phyloP scores from a whole-genome alignment of 2,888 invertebrate genomes.

The Saturnia japonica region DNA sequence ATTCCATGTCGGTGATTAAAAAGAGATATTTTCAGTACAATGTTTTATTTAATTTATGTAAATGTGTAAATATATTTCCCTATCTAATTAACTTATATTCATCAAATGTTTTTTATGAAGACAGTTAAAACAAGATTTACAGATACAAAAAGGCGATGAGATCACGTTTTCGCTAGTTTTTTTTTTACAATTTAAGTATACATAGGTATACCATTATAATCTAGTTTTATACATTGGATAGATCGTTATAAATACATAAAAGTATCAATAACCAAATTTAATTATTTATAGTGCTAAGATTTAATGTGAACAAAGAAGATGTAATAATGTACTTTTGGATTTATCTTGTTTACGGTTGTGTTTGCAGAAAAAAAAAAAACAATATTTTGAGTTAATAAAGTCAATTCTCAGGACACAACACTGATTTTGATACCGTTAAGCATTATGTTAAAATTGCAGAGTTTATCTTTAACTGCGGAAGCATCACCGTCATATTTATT shows the following conservation, averaged over 20 bases:
- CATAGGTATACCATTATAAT: background rate
- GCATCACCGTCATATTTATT: background rate
- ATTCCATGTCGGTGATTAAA: background rate
- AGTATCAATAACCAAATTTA: background rate
- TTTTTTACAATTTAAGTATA: background rate
- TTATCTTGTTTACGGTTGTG: background rate
- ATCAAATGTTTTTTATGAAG: background rate
- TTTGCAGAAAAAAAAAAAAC: too few species aligned
- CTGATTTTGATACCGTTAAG: background rate
- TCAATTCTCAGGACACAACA: too few species aligned
- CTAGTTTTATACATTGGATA: background rate
- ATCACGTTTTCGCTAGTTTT: background rate
- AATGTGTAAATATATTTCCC: background rate
- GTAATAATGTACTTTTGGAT: background rate
- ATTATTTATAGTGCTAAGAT: background rate
- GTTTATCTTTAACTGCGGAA: background rate
- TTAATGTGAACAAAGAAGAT: background rate
- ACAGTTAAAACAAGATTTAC: background rate
- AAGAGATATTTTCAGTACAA: background rate
- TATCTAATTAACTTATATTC: constrained; percentile 3
- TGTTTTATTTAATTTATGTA: background rate
- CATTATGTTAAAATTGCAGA: background rate
- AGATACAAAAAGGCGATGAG: background rate
- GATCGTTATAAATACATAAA: background rate
- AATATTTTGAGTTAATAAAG: too few species aligned